Evolutionary conservation across 1,140 invertebrate species (phyloP).

Genomic region (Littorina saxatilis): DNA sequence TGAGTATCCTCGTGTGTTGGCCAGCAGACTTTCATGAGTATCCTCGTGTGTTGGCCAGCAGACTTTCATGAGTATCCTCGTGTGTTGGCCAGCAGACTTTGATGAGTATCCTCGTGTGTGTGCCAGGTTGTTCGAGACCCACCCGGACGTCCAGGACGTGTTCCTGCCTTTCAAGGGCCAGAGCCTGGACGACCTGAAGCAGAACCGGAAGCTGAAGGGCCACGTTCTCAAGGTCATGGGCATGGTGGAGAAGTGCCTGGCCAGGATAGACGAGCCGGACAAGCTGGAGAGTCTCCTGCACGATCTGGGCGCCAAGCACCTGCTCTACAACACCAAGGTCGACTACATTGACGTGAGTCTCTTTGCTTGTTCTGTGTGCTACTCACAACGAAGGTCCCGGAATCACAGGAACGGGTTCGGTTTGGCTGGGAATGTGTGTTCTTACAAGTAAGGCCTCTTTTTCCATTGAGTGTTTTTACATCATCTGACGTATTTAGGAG

Average conservation of each 20-base stretch:
- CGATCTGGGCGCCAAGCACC: conserved; percentile 79
- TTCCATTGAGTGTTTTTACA: no score
- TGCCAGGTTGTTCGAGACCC: conserved; percentile 80
- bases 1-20: no score
- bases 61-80: no score
- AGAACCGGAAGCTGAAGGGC: conserved; percentile 77
- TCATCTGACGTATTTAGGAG: no score
- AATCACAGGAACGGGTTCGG: no score
- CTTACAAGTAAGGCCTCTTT: no score
- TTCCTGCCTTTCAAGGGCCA: conserved; percentile 79
- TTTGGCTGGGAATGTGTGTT: no score
- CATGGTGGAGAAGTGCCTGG: conserved; percentile 80
- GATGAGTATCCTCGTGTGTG: no score
- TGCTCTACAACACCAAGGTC: conserved; percentile 78
- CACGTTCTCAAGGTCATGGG: conserved; percentile 80
- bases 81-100: no score
- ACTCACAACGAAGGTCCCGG: no score
- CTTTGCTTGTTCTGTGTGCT: background rate
- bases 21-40: no score
- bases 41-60: no score
- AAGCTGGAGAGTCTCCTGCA: conserved; percentile 76
- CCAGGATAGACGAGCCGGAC: conserved; percentile 78
- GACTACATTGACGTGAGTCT: conserved; percentile 71
- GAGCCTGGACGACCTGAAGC: conserved; percentile 76
- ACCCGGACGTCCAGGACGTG: conserved; percentile 80